Conservation (phyloP, 2,113 vertebrate species). For the Parotia lawesii region DNA sequence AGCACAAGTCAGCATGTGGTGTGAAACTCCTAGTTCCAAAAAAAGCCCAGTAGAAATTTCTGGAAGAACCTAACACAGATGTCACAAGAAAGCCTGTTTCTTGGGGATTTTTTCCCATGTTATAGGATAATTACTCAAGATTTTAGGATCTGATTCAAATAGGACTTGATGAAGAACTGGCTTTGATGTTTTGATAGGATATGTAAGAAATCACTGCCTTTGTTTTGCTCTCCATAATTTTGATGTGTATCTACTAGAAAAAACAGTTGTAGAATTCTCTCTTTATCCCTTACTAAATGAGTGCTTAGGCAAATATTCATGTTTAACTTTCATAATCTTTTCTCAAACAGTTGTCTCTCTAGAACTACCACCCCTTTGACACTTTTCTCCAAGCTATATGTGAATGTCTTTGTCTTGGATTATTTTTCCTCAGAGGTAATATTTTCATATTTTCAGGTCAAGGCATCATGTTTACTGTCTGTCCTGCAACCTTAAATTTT, state of each 20-base stretch:
- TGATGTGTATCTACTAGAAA: background rate
- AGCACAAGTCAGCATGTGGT: background rate
- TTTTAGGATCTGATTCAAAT: background rate
- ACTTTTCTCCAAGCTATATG: background rate
- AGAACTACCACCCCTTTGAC: background rate
- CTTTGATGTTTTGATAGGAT: background rate
- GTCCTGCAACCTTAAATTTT: background rate
- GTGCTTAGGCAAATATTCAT: background rate
- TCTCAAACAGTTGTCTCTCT: background rate
- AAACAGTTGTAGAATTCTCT: background rate
- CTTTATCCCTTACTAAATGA: background rate
- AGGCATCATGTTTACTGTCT: background rate
- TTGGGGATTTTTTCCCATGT: background rate
- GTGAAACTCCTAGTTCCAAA: background rate
- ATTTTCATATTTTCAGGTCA: background rate
- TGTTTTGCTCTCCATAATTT: background rate
- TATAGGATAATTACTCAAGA: background rate
- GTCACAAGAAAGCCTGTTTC: background rate
- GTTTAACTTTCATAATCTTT: background rate
- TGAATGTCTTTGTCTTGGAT: background rate
- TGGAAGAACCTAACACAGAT: background rate
- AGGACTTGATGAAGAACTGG: background rate
- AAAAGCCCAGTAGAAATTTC: background rate
- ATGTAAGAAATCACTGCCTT: background rate
- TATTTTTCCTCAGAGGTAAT: background rate